A percentile compares a stretch with the other conserved stretches of the same genome.
Conservation (phyloP, 2,113 vertebrate genomes). For the Hemichromis elongatus region DNA sequence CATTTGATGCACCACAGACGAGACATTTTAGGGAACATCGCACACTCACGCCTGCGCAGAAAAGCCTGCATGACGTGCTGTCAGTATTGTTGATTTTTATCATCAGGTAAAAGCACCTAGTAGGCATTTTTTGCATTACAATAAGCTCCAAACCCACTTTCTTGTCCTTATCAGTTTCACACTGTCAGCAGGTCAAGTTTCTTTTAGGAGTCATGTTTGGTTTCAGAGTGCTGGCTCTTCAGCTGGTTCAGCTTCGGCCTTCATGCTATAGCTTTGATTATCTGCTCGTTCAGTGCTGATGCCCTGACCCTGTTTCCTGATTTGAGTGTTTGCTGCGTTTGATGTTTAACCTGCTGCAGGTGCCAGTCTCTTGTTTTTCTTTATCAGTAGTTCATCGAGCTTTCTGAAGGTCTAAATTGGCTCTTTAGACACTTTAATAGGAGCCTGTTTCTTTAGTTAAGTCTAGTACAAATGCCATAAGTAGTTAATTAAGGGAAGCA, state of each 20-base stretch:
- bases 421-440: neutral
- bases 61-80: neutral
- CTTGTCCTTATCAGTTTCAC: neutral
- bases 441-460: neutral
- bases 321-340: neutral
- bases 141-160: neutral
- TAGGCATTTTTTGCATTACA: neutral
- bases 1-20: neutral
- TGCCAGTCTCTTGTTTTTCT: neutral
- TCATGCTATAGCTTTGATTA: neutral
- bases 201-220: neutral
- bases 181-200: neutral
- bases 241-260: neutral
- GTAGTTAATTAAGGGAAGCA: neutral
- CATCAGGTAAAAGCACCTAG: neutral
- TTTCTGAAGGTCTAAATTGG: neutral
- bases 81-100: neutral
- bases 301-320: neutral
- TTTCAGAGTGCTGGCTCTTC: neutral
- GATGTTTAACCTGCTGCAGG: neutral
- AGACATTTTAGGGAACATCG: neutral
- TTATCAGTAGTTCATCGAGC: neutral
- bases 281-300: neutral
- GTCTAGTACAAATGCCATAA: neutral
- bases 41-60: neutral